Conservation (phyloP, 2,797 vertebrate genomes). For the Helarctos malayanus region DNA sequence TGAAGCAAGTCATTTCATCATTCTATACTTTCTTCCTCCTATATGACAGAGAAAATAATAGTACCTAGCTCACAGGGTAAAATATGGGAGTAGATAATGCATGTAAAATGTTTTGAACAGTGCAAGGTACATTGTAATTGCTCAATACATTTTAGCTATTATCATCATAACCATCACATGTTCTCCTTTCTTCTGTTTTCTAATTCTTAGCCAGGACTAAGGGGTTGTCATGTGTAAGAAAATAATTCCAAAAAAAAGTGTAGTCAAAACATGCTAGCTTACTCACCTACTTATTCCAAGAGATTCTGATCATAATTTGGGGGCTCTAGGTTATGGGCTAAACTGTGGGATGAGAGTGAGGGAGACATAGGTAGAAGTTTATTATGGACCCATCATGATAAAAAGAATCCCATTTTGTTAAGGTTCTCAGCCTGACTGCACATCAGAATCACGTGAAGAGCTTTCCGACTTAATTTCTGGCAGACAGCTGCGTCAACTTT, state of each 20-base stretch:
- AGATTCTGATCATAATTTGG: background rate
- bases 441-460: background rate
- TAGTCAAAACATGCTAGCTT: background rate
- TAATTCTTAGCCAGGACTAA: background rate
- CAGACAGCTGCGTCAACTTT: background rate
- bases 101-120: background rate
- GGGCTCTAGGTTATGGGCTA: background rate
- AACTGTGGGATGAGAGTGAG: background rate
- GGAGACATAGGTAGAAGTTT: background rate
- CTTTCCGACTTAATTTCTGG: background rate
- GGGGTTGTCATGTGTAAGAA: background rate
- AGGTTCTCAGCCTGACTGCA: background rate
- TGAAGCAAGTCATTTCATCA: background rate
- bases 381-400: background rate
- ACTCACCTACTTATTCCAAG: background rate
- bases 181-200: background rate
- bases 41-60: background rate
- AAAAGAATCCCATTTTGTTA: slow-evolving; percentile 12
- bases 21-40: background rate
- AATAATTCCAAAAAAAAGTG: background rate
- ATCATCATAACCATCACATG: background rate
- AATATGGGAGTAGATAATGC: background rate
- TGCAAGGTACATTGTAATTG: background rate
- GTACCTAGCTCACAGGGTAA: background rate
- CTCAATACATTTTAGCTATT: background rate